Conservation (phyloP, 2,797 vertebrate species). For the Melopsittacus undulatus region DNA sequence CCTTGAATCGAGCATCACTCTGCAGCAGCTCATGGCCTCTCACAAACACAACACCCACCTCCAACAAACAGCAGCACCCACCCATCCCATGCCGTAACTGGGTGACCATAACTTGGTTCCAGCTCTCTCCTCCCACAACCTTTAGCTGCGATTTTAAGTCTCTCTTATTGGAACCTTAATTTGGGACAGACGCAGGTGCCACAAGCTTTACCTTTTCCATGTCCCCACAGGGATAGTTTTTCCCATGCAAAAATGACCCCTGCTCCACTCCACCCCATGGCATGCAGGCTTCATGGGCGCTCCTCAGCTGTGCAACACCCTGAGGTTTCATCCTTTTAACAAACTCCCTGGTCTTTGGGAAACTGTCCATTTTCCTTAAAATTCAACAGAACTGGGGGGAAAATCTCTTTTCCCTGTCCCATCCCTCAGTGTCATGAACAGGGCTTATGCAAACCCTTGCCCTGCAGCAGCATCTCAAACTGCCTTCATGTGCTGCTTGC, state of each 20-base stretch:
- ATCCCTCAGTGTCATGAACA: rapidly evolving
- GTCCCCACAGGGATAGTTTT: background rate
- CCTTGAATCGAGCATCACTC: background rate
- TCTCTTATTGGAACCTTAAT: no score
- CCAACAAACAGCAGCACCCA: background rate
- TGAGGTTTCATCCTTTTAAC: background rate
- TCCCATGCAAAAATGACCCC: background rate
- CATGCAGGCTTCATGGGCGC: no score
- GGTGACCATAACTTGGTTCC: background rate
- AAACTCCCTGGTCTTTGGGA: background rate
- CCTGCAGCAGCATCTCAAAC: background rate
- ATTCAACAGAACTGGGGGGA: background rate
- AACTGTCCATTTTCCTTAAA: background rate
- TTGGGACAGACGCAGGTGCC: background rate
- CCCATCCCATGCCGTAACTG: background rate
- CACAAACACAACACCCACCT: background rate
- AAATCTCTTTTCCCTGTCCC: background rate
- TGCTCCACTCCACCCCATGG: background rate
- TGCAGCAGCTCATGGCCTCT: background rate
- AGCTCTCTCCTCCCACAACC: background rate
- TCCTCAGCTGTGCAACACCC: background rate
- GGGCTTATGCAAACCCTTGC: background rate
- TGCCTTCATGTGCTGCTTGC: background rate
- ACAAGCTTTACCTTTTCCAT: background rate
- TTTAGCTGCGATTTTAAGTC: background rate